Evolutionary conservation across 2,113 vertebrate genomes (phyloP).

Genomic region (Puntigrus tetrazona): DNA sequence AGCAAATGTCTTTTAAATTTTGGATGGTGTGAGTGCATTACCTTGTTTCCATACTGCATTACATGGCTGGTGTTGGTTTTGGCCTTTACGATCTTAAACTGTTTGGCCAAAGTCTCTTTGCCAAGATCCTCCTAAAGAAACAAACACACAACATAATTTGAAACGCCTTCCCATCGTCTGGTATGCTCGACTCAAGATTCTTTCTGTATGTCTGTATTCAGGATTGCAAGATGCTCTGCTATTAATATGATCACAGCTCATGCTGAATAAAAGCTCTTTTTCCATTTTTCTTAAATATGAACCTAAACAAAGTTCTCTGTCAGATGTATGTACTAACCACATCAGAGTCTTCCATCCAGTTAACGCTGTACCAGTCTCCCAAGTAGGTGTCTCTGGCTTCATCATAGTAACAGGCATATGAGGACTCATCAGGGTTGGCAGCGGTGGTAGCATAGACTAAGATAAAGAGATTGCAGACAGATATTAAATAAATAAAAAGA

Average conservation of each 20-base stretch:
- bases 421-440: conserved; percentile 86
- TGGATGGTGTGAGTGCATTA: conserved; percentile 50
- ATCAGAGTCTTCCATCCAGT: conserved; percentile 99
- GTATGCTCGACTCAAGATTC: background rate
- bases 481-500: background rate
- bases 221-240: background rate
- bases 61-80: conserved; percentile 96
- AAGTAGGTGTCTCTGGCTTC: conserved; percentile 87
- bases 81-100: conserved; percentile 89
- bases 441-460: conserved; percentile 95
- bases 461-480: background rate
- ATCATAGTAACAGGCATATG: conserved; percentile 96
- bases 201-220: background rate
- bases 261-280: background rate
- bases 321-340: conserved; percentile 70
- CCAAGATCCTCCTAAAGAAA: conserved; percentile 85
- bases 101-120: conserved; percentile 86
- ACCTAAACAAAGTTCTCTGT: background rate
- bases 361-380: conserved; percentile 97
- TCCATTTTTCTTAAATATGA: background rate
- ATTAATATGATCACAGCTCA: background rate
- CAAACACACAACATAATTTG: conserved; percentile 28
- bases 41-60: conserved; percentile 95
- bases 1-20: background rate
- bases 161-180: background rate